Percentiles rank a stretch among this genome's conserved stretches.
Conservation (phyloP, 2,113 vertebrate genomes). For the Scalopus aquaticus region DNA sequence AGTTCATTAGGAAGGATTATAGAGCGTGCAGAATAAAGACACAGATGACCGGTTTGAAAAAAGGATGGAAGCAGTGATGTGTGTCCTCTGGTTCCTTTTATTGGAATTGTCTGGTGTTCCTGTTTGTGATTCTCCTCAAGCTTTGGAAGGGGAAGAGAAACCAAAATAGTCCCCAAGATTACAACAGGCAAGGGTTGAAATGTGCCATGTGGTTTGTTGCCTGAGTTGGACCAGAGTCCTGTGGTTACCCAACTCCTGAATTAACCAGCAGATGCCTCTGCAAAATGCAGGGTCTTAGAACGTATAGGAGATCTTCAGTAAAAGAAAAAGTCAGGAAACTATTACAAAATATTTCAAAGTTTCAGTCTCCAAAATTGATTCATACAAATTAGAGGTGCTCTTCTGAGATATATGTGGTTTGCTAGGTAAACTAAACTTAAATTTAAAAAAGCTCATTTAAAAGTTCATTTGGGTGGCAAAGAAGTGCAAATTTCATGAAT, state of each 20-base stretch:
- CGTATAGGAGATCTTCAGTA: conserved; percentile 48
- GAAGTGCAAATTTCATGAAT: conserved; percentile 41
- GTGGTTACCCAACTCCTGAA: conserved; percentile 73
- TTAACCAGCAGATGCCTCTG: conserved; percentile 70
- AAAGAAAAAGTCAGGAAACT: conserved; percentile 68
- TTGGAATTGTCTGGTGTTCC: conserved; percentile 71
- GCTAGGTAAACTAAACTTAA: conserved; percentile 34
- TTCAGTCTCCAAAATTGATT: conserved; percentile 33
- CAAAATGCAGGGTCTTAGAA: conserved; percentile 58
- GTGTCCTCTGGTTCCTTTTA: conserved; percentile 58
- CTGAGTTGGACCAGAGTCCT: conserved; percentile 67
- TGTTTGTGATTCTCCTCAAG: conserved; percentile 71
- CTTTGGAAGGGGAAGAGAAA: conserved; percentile 74
- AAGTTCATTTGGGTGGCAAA: conserved; percentile 48
- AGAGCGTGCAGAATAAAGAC: conserved; percentile 38
- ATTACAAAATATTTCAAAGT: conserved; percentile 77
- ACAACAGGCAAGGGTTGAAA: conserved; percentile 72
- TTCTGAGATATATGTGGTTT: conserved; percentile 16
- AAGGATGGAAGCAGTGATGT: conserved; percentile 39
- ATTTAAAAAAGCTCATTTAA: conserved; percentile 23
- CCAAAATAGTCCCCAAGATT: conserved; percentile 67
- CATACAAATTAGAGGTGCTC: conserved; percentile 14
- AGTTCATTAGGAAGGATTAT: conserved; percentile 57
- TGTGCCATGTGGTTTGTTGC: conserved; percentile 69
- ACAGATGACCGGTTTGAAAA: conserved; percentile 47